phyloP scores from a whole-genome alignment of 2,888 invertebrate species.

The Tuberolachnus salignus region DNA sequence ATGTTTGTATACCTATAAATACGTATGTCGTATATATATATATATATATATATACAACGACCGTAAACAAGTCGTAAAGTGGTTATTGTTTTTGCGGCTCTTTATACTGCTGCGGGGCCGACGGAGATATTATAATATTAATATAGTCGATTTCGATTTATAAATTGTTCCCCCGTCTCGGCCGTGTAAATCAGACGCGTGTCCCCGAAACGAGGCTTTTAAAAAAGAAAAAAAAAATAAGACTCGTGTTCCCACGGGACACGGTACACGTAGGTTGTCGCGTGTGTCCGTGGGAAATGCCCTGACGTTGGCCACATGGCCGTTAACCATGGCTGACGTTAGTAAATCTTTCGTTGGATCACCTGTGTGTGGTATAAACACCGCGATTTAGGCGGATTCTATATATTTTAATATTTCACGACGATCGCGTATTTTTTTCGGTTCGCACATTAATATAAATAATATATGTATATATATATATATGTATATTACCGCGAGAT shows the following conservation, averaged over 20 bases:
- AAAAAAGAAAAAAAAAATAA: conserved; percentile 1
- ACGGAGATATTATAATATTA: background rate
- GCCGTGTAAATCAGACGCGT: conserved; percentile 31
- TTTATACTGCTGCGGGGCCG: background rate
- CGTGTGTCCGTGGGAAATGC: conserved; percentile 50
- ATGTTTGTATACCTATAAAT: too few relatives aligned
- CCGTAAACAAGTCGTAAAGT: conserved; percentile 30
- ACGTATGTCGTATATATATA: too few relatives aligned
- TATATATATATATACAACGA: too few relatives aligned
- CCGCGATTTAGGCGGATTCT: too few relatives aligned
- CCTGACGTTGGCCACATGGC: conserved; percentile 46
- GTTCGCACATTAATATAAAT: too few relatives aligned
- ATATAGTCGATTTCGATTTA: background rate
- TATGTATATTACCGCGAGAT: too few relatives aligned
- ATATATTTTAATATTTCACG: too few relatives aligned
- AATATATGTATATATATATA: too few relatives aligned
- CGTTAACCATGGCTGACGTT: conserved; percentile 17
- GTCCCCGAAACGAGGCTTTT: conserved; percentile 32
- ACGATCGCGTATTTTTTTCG: too few relatives aligned
- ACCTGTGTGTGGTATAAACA: conserved; percentile 45
- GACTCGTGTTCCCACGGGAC: conserved; percentile 36
- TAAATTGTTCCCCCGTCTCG: conserved; percentile 19
- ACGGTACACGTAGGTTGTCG: conserved; percentile 32
- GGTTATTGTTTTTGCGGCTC: conserved; percentile 16
- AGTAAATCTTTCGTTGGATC: conserved; percentile 51